These are phyloP conservation scores for Heliconius himera DNA, from an alignment of 1,140 invertebrate genomes.

Conservation along the genomic window DNA sequence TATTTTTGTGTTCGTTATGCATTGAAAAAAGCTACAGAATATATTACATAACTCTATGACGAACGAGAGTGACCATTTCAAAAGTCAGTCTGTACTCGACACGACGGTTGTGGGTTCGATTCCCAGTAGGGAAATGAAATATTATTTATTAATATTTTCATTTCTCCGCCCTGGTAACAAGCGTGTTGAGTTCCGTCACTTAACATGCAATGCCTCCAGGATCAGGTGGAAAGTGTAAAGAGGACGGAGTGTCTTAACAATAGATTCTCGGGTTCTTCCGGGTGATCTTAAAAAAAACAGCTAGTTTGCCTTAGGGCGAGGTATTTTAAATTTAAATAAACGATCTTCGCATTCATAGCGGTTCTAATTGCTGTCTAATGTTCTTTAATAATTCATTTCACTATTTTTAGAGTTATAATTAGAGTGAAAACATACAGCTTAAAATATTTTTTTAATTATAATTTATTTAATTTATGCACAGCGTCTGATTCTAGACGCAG, in stretches of 20 bases:
- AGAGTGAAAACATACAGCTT: background rate
- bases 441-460: background rate
- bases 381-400: background rate
- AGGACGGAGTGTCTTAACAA: no score
- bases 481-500: no score
- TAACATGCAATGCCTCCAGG: no score
- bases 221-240: background rate
- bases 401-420: background rate
- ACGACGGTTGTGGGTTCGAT: background rate
- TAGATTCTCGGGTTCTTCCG: no score
- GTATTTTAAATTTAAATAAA: background rate
- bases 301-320: background rate
- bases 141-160: background rate
- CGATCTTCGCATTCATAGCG: background rate
- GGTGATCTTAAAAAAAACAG: background rate
- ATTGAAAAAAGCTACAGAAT: no score
- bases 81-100: no score
- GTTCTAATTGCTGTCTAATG: background rate
- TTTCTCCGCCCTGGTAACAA: background rate
- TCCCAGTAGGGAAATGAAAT: background rate
- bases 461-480: no score
- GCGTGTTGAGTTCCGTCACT: no score
- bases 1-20: no score
- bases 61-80: no score
- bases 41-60: no score